A percentile compares a stretch with the other conserved stretches of the same genome.
phyloP scores from a whole-genome alignment of 2,797 vertebrate species.

The Lacerta agilis region DNA sequence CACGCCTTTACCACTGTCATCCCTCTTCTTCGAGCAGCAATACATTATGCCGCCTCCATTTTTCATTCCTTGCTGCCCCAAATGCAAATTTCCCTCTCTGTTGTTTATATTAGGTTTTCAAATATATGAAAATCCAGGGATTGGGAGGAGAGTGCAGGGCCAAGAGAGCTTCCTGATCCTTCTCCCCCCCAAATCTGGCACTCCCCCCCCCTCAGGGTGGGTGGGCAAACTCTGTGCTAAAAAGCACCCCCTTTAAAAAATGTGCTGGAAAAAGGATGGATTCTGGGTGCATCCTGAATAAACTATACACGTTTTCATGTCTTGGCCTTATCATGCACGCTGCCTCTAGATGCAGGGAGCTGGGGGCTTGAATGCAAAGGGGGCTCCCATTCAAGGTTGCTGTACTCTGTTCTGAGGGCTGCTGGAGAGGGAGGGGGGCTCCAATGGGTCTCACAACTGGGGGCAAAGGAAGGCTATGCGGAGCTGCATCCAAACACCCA shows the following conservation, averaged over 20 bases:
- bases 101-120: constrained; percentile 89
- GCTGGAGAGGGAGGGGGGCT: too few species aligned
- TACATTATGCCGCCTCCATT: constrained; percentile 82
- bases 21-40: constrained; percentile 79
- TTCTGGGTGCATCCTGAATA: not conserved
- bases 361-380: not conserved
- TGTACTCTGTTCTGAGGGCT: too few species aligned
- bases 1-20: constrained; percentile 80
- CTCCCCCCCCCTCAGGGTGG: not conserved
- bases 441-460: too few species aligned
- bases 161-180: constrained; percentile 75
- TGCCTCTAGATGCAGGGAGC: not conserved
- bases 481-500: too few species aligned
- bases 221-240: not conserved
- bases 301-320: not conserved
- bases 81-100: constrained; percentile 83
- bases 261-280: not conserved
- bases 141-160: constrained; percentile 84
- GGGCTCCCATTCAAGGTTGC: too few species aligned
- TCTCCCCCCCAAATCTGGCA: constrained; percentile 75
- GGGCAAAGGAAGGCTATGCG: too few species aligned
- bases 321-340: not conserved
- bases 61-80: constrained; percentile 83
- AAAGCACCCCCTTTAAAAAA: not conserved
- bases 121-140: constrained; percentile 87